A percentile compares a stretch with the other conserved stretches of the same genome.
These are phyloP conservation scores for Zaprionus bogoriensis DNA, from an alignment of 2,888 invertebrate species.

Conservation along the genomic window DNA sequence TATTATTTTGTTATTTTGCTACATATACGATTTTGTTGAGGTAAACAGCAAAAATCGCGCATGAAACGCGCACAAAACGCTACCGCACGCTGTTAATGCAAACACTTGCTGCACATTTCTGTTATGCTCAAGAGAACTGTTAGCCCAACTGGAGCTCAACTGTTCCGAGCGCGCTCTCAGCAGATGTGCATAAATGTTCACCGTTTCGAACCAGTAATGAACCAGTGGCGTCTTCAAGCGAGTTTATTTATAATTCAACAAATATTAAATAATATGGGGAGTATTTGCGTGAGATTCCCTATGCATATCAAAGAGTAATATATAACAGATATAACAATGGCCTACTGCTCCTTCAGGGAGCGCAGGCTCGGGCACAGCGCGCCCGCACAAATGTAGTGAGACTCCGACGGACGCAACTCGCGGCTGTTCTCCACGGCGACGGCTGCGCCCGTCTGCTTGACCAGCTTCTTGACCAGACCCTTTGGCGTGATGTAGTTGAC, in stretches of 20 bases:
- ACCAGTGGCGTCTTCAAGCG: no score
- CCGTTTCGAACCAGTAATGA: no score
- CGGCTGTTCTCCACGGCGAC: constrained; percentile 83
- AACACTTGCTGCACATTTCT: neutral
- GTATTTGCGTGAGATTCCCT: neutral
- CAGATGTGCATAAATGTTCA: no score
- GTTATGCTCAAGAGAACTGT: constrained; percentile 24
- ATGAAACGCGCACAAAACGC: constrained; percentile 4
- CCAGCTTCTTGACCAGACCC: constrained; percentile 86
- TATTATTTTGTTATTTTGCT: neutral
- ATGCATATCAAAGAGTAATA: constrained; percentile 4
- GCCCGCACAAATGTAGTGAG: constrained; percentile 78
- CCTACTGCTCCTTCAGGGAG: constrained; percentile 60
- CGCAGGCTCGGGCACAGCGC: constrained; percentile 80
- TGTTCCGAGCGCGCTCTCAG: no score
- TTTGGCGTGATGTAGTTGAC: constrained; percentile 87
- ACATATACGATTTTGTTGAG: neutral
- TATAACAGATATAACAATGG: neutral
- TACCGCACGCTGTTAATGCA: neutral
- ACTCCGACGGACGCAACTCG: constrained; percentile 62
- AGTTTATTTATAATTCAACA: no score
- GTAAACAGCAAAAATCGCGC: neutral
- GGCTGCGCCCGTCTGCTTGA: constrained; percentile 86
- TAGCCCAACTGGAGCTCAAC: neutral
- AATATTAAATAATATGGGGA: neutral